A percentile compares a stretch with the other conserved stretches of the same genome.
phyloP scores from a whole-genome alignment of 2,888 invertebrate genomes.

The Timema podura region DNA sequence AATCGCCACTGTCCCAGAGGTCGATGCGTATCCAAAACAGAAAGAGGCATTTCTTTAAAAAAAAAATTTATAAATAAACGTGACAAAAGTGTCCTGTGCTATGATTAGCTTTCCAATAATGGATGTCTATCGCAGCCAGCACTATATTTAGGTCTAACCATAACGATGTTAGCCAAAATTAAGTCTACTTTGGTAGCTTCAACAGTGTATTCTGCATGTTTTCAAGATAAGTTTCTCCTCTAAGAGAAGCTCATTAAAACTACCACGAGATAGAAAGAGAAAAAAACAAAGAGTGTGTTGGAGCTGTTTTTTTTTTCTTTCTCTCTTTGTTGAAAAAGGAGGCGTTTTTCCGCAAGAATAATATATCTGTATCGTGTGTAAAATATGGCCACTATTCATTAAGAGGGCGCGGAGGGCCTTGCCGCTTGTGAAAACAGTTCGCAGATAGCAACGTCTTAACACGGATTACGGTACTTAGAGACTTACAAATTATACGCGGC shows the following conservation, averaged over 20 bases:
- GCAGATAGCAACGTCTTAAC: constrained; percentile 32
- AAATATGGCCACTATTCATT: constrained; percentile 33
- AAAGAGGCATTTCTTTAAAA: too few species aligned
- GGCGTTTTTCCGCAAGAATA: neutral
- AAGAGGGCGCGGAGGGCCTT: constrained; percentile 27
- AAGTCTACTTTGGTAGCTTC: neutral
- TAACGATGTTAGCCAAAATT: too few species aligned
- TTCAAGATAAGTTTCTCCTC: constrained; percentile 23
- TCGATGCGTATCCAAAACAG: too few species aligned
- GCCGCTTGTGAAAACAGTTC: constrained; percentile 25
- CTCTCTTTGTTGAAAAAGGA: neutral
- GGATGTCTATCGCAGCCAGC: too few species aligned
- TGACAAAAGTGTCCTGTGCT: too few species aligned
- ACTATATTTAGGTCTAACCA: too few species aligned
- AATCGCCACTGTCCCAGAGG: too few species aligned
- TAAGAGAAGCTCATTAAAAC: neutral
- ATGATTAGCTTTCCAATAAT: too few species aligned
- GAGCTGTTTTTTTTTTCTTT: too few species aligned
- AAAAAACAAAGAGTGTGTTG: too few species aligned
- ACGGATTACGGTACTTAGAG: constrained; percentile 32
- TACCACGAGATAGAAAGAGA: too few species aligned
- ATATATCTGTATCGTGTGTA: constrained; percentile 25
- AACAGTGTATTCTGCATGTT: constrained; percentile 27
- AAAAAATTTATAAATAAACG: too few species aligned
- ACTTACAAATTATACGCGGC: constrained; percentile 32